Percentiles rank a stretch among this genome's conserved stretches.
Evolutionary conservation across 2,797 vertebrate genomes (phyloP).

Genomic region (Myotis vivesi): DNA sequence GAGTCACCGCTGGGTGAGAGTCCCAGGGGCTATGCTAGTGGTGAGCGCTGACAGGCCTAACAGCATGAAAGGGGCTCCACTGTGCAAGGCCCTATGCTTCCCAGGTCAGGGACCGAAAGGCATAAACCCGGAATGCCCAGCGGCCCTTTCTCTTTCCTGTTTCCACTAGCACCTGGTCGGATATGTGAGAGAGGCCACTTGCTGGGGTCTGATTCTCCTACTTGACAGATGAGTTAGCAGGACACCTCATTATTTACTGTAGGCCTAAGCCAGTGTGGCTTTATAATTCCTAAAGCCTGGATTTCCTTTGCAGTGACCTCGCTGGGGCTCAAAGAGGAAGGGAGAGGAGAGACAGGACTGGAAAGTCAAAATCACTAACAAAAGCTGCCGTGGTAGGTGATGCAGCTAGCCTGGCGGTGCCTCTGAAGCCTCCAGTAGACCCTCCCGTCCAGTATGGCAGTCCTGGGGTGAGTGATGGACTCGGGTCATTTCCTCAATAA

Average conservation of each 20-base stretch:
- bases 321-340: not conserved
- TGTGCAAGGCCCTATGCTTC: not conserved
- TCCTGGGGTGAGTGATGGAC: rapidly evolving
- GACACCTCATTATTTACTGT: not conserved
- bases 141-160: not conserved
- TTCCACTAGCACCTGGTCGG: not conserved
- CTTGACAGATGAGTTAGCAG: not conserved
- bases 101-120: not conserved
- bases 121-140: not conserved
- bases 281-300: not conserved
- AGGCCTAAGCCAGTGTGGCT: not conserved
- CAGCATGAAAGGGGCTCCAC: not conserved
- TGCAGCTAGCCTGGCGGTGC: not conserved
- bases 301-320: not conserved
- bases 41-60: not conserved
- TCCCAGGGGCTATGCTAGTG: not conserved
- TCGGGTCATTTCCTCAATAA: not conserved
- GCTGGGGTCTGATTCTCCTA: not conserved
- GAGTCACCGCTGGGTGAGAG: not conserved
- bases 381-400: not conserved
- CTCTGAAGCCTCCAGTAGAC: not conserved
- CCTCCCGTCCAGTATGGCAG: rapidly evolving
- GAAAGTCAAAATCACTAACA: not conserved
- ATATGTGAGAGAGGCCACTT: not conserved
- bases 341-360: not conserved